Base-by-base conservation (phyloP, 2,888 invertebrate species). In the Mythimna albipuncta region DNA sequence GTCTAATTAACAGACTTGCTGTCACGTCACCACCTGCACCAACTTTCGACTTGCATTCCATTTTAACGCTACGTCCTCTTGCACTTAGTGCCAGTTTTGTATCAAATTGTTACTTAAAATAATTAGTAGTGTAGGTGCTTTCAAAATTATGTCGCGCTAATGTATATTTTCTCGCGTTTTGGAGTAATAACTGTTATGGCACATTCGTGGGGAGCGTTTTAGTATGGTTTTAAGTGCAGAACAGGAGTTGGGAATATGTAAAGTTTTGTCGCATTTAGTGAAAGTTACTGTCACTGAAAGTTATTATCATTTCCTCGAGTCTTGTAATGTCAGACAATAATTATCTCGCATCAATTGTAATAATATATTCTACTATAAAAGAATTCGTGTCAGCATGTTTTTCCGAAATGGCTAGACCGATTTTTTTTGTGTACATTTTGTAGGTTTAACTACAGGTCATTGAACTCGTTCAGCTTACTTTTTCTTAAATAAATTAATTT, bases 1-100 rank as follows among this genome's bases (percentile, higher is more conserved):
- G 85, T 87, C 89, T 93, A 94, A 95, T 95, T 94, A 94, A 92
- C 93, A 91, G 90, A 87, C 89, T 90, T 82, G 89, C 90, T 85
- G 67, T 86, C 86, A 85, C 88, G 88, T 91, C 90, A 88, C 89
- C 91, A 93, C 92, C 91, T 92, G 92, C 81, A 84, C 72, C 77
- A 78, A 74, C 75, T 80, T 79, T 64, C 68, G 68, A 79, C 66
- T 74, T 81, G 77, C 81, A 87, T 84, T 74, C 77, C 79, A 75
- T 81, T 81, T 79, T 82, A 72, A 72, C 69, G 47, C 67, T 71
- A 64, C 77, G 59, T 9, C 35, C 74, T 79, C 80, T 78, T 75
- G 75, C 83, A 84, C 83, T 89, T 88, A 85, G 82, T 71, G 73
- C 83, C 69, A 87, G 82, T 87, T 87, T 89, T 75, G 74, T 75